Base-by-base conservation (phyloP, 2,797 vertebrate species). In the Falco berigora region DNA sequence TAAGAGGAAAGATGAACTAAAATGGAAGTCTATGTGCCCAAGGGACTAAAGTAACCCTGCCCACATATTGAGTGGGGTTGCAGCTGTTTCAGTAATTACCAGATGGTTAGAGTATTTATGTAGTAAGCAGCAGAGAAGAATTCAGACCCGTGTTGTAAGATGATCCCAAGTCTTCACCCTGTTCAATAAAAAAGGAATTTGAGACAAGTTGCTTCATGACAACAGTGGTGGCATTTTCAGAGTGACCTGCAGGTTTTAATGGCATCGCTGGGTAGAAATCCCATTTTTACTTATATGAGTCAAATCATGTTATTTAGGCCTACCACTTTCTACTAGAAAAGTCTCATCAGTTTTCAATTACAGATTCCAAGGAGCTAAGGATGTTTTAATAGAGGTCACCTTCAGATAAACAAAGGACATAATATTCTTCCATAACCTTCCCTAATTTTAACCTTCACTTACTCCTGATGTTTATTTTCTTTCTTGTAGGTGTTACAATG, bases 281-380 rank as follows among this genome's bases (percentile, higher is more conserved):
- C 3, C 10, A 1, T 75, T 53, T 38, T 76, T 95, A 38, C 32
- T 71, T 49, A 30, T 1, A 21, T 4, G 0, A 59, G 25, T 44
- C 0, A 58, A 86, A 53, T 80, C 12, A 10, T 12, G 28, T 76
- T 78, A 49, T 52, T 55, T 34, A 50, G 49, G 21, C 23, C 42
- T 75, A 8, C 62, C 62, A 3, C 66, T 64, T 92, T 64, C 46
- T 89, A 16, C 46, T 89, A 27, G 55, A n/a, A 81, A 88, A 76
- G 59, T 91, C 84, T 89, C 66, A 78, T 77, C 46, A 38, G 91
- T 93, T 90, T 95, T 86, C 55, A 69, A 30, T 95, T 93, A 93
- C 81, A 68, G 38, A 78, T 94, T 94, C 67, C 77, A 91, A 80
- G 25, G 16, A 88, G 73, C 62, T 81, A 62, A 72, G 53, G 36